phyloP scores from a whole-genome alignment of 2,888 invertebrate species.

The Plebejus argus region DNA sequence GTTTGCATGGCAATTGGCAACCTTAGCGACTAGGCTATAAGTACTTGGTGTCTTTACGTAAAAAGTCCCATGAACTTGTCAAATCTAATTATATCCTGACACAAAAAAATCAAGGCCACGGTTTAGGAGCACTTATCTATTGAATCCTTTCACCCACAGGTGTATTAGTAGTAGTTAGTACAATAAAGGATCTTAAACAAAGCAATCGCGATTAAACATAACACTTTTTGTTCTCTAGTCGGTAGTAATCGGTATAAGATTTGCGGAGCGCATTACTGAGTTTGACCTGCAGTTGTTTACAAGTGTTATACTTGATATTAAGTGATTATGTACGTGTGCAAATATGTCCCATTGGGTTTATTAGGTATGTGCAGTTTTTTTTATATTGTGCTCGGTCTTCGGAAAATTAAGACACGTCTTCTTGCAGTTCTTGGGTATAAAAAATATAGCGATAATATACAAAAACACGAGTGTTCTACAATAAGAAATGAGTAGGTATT shows the following conservation, averaged over 20 bases:
- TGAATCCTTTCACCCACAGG: constrained; percentile 45
- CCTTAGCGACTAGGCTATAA: not conserved
- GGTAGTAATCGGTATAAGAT: not conserved
- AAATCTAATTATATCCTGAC: constrained; percentile 23
- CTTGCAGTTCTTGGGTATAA: not conserved
- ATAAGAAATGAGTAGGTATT: not conserved
- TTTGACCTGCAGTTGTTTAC: not conserved
- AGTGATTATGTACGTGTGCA: not conserved
- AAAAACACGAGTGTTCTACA: not conserved
- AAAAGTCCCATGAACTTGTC: not conserved
- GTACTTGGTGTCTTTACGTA: not conserved
- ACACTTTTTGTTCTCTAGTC: constrained; percentile 33
- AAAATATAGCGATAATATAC: not conserved
- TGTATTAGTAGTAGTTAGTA: constrained; percentile 58
- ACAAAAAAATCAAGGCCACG: constrained; percentile 42
- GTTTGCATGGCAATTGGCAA: not conserved
- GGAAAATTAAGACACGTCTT: not conserved
- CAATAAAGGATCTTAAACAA: constrained; percentile 53
- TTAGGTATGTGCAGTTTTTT: not conserved
- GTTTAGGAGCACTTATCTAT: constrained; percentile 36
- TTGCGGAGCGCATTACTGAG: not conserved
- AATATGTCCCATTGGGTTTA: not conserved
- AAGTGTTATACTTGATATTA: not conserved
- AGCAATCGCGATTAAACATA: constrained; percentile 50
- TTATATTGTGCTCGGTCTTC: not conserved